Evolutionary conservation across 2,113 vertebrate genomes (phyloP).

Genomic region (human): DNA sequence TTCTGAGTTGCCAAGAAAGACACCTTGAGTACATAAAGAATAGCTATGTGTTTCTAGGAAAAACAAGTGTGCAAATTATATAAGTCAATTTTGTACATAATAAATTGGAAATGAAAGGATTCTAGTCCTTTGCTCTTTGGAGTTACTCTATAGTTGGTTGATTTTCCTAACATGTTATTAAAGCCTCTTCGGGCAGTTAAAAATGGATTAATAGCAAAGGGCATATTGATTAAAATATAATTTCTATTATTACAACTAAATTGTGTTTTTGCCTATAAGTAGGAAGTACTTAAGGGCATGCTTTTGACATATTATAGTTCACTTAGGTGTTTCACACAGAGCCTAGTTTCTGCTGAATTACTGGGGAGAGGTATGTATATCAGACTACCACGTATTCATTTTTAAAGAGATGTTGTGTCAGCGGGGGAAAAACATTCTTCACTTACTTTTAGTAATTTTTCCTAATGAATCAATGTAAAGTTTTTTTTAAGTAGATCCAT

Average conservation of each 20-base stretch:
- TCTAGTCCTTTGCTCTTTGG: conserved; percentile 70
- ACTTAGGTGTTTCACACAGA: background rate
- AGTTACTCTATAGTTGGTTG: conserved; percentile 64
- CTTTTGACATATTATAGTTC: conserved; percentile 42
- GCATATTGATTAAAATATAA: conserved; percentile 79
- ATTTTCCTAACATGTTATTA: conserved; percentile 77
- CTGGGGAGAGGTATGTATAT: conserved; percentile 32
- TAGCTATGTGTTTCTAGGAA: background rate
- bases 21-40: background rate
- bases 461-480: background rate
- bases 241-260: conserved; percentile 80
- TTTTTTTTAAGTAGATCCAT: background rate
- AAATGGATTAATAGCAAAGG: conserved; percentile 80
- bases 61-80: background rate
- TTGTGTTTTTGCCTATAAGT: conserved; percentile 58
- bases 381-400: background rate
- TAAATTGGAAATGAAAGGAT: conserved; percentile 58
- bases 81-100: conserved; percentile 34
- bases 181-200: conserved; percentile 68
- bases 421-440: background rate
- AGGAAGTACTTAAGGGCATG: conserved; percentile 39
- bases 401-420: conserved; percentile 25
- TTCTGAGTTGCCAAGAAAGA: background rate
- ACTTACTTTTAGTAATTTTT: conserved; percentile 8
- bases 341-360: conserved; percentile 41